phyloP scores from a whole-genome alignment of 2,797 vertebrate species.

The Spinibarbus caldwelli region DNA sequence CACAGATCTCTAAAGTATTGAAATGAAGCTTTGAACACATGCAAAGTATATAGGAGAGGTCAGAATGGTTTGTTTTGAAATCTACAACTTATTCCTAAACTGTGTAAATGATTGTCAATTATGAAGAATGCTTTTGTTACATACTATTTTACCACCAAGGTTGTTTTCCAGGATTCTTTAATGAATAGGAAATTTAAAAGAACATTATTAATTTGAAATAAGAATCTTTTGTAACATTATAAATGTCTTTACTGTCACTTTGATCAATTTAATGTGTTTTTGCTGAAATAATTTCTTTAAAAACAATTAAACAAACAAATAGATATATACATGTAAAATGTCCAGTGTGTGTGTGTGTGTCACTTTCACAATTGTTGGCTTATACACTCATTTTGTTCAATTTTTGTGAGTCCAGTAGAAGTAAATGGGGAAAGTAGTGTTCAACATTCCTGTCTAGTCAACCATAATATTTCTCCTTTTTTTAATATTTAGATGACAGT shows the following conservation, averaged over 20 bases:
- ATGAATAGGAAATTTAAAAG: neutral
- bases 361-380: neutral
- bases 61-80: neutral
- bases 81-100: neutral
- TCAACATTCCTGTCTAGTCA: neutral
- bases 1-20: conserved; percentile 74
- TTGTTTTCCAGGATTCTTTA: neutral
- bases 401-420: neutral
- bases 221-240: neutral
- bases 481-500: neutral
- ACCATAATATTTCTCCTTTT: neutral
- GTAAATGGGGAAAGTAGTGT: neutral
- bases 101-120: neutral
- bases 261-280: neutral
- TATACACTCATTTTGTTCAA: neutral
- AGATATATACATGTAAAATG: neutral
- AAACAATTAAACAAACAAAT: neutral
- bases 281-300: neutral
- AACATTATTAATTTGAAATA: neutral
- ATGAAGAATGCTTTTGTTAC: neutral
- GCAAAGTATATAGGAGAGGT: conserved; percentile 67
- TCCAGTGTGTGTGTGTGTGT: neutral
- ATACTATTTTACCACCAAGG: neutral
- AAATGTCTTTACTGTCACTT: neutral
- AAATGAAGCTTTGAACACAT: conserved; percentile 79